Evolutionary conservation across 1,140 invertebrate species (phyloP), one percentile per base, ranked within the genome.

Genomic region (Drosophila ananassae): DNA sequence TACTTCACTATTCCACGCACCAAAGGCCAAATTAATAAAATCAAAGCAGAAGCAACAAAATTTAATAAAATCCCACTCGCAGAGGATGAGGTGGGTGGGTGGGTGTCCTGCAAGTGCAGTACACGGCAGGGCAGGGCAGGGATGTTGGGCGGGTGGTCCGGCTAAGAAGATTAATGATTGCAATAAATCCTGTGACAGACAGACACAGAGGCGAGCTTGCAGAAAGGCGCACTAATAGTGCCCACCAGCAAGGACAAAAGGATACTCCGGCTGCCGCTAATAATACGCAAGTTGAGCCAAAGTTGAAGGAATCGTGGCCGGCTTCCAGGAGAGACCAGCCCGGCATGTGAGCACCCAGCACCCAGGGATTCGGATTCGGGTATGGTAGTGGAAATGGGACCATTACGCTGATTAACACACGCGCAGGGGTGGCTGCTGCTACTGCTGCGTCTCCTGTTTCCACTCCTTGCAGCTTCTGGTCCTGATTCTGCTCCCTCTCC

Each of bases 111-210:
- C 55, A 52, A 74, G 41, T 56, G 58, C 48, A 44, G 37, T 25
- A 7, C 28, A 37, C 21, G 24, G 9, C 22, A 22, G 28, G 59
- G 21, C 32, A 24, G 61, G 59, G 21, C 32, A 24, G 61, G 44
- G 32, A 44, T 25, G 13, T 37, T 21, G 41, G 22, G 37, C 51
- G 46, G 53, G 41, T 22, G 53, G 51, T 67, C 63, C 57, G 53
- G 61, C 60, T 72, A 91, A 91, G 69, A 91, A 91, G 90, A 91
- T 91, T 91, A 91, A 91, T 91, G 90, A 84, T 91, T 91, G 90
- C 90, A 89, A 91, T 91, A 91, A 91, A 91, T 91, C 90, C 90
- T 82, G 79, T 72, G 85, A 82, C 85, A 89, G 79, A 73, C 76
- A 71, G 73, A 66, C 75, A 68, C 54, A 44, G 5, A 17, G 32